phyloP scores from a whole-genome alignment of 1,140 invertebrate species.

The Zaprionus taronus region DNA sequence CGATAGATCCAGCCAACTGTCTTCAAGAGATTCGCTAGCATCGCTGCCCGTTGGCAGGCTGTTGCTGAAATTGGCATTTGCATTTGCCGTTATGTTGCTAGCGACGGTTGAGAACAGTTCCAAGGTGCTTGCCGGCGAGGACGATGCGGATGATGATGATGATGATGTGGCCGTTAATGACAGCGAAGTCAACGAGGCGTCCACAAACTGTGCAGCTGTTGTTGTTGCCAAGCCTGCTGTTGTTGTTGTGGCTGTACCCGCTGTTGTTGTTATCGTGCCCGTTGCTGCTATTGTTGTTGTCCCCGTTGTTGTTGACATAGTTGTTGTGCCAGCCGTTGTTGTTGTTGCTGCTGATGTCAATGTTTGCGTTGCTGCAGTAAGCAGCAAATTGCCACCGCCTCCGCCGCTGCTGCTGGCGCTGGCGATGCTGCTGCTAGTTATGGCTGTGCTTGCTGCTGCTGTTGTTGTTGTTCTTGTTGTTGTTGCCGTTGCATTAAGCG shows the following conservation, averaged over 20 bases:
- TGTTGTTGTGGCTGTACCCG: conserved; percentile 17
- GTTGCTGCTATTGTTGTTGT: conserved; percentile 54
- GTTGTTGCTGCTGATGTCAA: conserved; percentile 47
- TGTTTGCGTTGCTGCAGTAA: conserved; percentile 42
- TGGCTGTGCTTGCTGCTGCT: conserved; percentile 21
- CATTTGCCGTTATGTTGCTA: conserved; percentile 53
- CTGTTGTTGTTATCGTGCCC: conserved; percentile 26
- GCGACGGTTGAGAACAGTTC: conserved; percentile 61
- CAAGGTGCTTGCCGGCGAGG: conserved; percentile 27
- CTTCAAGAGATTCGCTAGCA: conserved; percentile 45
- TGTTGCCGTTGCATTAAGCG: conserved; percentile 33
- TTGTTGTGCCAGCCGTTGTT: conserved; percentile 25
- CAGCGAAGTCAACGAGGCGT: conserved; percentile 77
- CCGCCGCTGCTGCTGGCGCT: conserved; percentile 13
- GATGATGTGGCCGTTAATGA: conserved; percentile 67
- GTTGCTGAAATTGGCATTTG: conserved; percentile 58
- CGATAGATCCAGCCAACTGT: conserved; percentile 85
- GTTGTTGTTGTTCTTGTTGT: conserved; percentile 38
- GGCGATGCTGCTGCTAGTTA: conserved; percentile 20
- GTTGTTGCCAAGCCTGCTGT: conserved; percentile 56
- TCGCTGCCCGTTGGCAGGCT: conserved; percentile 8
- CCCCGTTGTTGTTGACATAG: conserved; percentile 20
- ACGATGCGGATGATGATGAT: conserved; percentile 18
- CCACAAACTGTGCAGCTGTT: conserved; percentile 65
- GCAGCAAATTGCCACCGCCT: conserved; percentile 29